These are phyloP conservation scores for Idaea aversata DNA, from an alignment of 2,888 invertebrate species.

Conservation along the genomic window DNA sequence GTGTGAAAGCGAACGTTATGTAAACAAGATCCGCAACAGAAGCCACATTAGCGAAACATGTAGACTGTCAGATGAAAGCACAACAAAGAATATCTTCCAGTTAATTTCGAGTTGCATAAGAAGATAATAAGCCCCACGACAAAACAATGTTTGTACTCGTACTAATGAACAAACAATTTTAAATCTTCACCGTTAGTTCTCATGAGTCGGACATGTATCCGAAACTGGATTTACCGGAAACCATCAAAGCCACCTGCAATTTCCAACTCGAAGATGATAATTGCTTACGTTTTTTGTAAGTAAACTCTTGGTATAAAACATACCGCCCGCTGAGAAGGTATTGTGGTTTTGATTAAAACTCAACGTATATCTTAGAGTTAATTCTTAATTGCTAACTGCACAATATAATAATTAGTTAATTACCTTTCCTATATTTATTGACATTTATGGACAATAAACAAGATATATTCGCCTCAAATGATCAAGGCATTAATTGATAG, in stretches of 20 bases:
- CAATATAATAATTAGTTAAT: neutral
- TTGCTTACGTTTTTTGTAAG: slow-evolving; percentile 29
- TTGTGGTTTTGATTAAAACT: slow-evolving; percentile 28
- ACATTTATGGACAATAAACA: too few species aligned
- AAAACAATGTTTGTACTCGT: slow-evolving; percentile 26
- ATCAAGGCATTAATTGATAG: too few species aligned
- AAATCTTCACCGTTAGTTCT: slow-evolving; percentile 60
- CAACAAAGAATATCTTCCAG: slow-evolving; percentile 9
- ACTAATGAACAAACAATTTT: slow-evolving; percentile 31
- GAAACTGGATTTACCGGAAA: slow-evolving; percentile 75
- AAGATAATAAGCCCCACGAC: slow-evolving; percentile 11
- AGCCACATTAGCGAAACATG: slow-evolving; percentile 19
- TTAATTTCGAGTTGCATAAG: slow-evolving; percentile 21
- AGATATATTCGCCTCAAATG: too few species aligned
- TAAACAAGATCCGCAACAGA: slow-evolving; percentile 41
- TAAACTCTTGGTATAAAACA: slow-evolving; percentile 15
- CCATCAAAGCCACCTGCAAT: slow-evolving; percentile 52
- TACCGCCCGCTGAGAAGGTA: slow-evolving; percentile 27
- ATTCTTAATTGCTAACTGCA: neutral
- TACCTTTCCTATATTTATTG: too few species aligned
- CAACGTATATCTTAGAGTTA: neutral
- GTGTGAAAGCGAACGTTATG: slow-evolving; percentile 56
- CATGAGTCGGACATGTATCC: slow-evolving; percentile 64
- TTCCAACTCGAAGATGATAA: slow-evolving; percentile 37
- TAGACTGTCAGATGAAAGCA: slow-evolving; percentile 1